A percentile compares a stretch with the other conserved stretches of the same genome.
Conservation (phyloP, 2,797 vertebrate genomes). For the Alcedo quadribrachys region DNA sequence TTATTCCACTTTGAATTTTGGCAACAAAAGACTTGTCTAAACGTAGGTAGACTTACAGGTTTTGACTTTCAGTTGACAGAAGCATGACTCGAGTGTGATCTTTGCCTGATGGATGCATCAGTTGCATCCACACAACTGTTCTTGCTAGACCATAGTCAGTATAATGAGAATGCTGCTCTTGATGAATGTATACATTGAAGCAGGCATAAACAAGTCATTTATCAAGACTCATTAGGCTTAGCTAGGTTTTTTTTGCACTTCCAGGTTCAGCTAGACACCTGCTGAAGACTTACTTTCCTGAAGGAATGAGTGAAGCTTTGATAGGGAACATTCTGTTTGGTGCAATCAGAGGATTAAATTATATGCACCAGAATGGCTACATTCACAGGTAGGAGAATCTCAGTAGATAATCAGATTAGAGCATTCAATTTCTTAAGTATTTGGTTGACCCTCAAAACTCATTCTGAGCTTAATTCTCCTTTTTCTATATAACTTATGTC, state of each 20-base stretch:
- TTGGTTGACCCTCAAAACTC: neutral
- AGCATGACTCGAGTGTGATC: neutral
- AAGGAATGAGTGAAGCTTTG: constrained; percentile 96
- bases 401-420: neutral
- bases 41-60: neutral
- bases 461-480: neutral
- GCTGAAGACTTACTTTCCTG: constrained; percentile 91
- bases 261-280: constrained; percentile 92
- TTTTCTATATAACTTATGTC: neutral
- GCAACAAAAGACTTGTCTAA: neutral
- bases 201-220: neutral
- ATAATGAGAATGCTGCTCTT: neutral
- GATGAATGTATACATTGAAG: neutral
- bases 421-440: neutral
- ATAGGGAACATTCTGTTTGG: constrained; percentile 93
- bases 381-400: constrained; percentile 90
- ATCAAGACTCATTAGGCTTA: neutral
- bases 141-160: neutral
- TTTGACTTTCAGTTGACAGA: neutral
- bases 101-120: neutral
- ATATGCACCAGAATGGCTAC: constrained; percentile 94
- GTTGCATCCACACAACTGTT: neutral
- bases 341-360: constrained; percentile 90
- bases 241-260: constrained; percentile 23
- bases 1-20: neutral